Evolutionary conservation across 1,140 invertebrate species (phyloP), one percentile per base, ranked within the genome.

Genomic region (Lepeophtheirus salmonis): DNA sequence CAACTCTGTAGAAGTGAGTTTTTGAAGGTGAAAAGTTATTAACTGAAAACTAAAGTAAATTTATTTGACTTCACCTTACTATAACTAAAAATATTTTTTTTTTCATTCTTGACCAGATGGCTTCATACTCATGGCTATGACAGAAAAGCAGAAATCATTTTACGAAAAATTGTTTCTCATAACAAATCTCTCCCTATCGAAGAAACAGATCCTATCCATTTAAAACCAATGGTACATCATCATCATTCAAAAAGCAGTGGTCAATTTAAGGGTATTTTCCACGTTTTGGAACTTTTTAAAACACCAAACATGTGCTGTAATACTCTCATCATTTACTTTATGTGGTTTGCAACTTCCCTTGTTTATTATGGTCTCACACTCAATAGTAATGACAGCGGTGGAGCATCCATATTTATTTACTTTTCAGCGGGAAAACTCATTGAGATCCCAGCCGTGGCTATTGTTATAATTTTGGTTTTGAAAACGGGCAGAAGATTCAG

Each of bases 51-150:
- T 48, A 12, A n/a, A 48, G 41, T n/a, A 12, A 12, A 12, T n/a
- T 12, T 12, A 48, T 48, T 48, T n/a, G 12, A 48, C n/a, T 48
- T n/a, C 41, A 48, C n/a, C n/a, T 12, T 12, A n/a, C 41, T n/a
- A 12, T 48, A n/a, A 48, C n/a, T 48, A 48, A 48, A 48, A 48
- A 12, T 12, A 12, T 12, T n/a, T 48, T 48, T 12, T n/a, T 12
- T 12, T 48, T 12, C n/a, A 48, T 48, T 48, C 17, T 18, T 52
- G 10, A 6, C 14, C 17, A 76, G 83, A 63, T 88, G 84, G 84
- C 70, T 85, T 3, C 67, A 86, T 23, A 78, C 80, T 1, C 79
- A 82, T 62, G 77, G 79, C 3, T 78, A 77, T 63, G 77, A 77
- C 30, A 72, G 79, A 1, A 75, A 81, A 63, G 81, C 85, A 0